Percentiles rank a stretch among this genome's conserved stretches.
Evolutionary conservation across 2,888 invertebrate genomes (phyloP).

Genomic region (Germaria angustata): DNA sequence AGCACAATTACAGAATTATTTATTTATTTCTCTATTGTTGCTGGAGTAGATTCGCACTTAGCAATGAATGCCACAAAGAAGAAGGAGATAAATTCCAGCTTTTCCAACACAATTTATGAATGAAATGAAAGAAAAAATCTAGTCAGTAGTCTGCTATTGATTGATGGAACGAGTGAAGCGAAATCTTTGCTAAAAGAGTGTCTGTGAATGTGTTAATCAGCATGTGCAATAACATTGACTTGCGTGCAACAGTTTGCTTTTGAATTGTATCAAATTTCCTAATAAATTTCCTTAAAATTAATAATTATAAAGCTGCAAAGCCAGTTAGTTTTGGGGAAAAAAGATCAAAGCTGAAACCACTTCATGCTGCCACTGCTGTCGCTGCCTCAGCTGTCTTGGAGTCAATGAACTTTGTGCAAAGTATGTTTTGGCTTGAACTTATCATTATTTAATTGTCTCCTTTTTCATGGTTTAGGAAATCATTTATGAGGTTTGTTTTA

Average conservation of each 20-base stretch:
- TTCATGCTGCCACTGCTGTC: slow-evolving; percentile 2
- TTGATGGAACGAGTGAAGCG: slow-evolving; percentile 32
- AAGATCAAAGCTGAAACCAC: slow-evolving; percentile 1
- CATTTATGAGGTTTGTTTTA: too few relatives aligned
- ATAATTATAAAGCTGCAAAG: slow-evolving; percentile 54
- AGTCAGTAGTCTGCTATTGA: too few relatives aligned
- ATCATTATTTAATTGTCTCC: too few relatives aligned
- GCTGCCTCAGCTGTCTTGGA: not conserved
- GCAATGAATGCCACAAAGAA: not conserved
- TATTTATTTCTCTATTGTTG: slow-evolving; percentile 38
- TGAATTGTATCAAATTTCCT: slow-evolving; percentile 18
- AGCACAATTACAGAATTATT: slow-evolving; percentile 27
- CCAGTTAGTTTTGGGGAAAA: slow-evolving; percentile 31
- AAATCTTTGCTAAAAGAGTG: not conserved
- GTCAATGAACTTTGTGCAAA: slow-evolving; percentile 62
- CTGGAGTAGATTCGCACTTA: not conserved
- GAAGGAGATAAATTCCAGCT: slow-evolving; percentile 7
- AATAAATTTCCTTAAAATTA: slow-evolving; percentile 34
- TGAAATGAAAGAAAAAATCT: slow-evolving; percentile 37
- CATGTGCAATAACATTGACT: slow-evolving; percentile 3
- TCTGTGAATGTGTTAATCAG: slow-evolving; percentile 11
- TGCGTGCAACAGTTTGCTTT: slow-evolving; percentile 36
- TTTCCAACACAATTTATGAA: slow-evolving; percentile 58
- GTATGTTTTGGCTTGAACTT: slow-evolving; percentile 41
- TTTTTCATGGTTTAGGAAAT: too few relatives aligned